phyloP scores from a whole-genome alignment of 2,797 vertebrate species.

The Knipowitschia caucasica region DNA sequence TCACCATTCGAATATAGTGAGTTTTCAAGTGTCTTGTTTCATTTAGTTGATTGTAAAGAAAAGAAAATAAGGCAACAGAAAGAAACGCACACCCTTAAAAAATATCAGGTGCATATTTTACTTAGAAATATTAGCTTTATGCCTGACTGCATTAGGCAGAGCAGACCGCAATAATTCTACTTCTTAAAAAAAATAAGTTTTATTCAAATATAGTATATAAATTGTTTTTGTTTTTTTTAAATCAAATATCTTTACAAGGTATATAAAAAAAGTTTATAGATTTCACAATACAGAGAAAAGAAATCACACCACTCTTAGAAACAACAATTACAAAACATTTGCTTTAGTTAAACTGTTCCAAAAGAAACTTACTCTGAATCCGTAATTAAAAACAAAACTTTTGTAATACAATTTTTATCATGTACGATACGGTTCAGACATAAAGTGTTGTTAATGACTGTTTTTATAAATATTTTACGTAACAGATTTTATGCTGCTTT shows the following conservation, averaged over 20 bases:
- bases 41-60: conserved; percentile 30
- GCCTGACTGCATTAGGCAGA: conserved; percentile 10
- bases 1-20: conserved; percentile 12
- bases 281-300: conserved; percentile 2
- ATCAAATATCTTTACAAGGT: conserved; percentile 6
- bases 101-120: conserved; percentile 23
- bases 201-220: conserved; percentile 11
- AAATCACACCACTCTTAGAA: too few species aligned
- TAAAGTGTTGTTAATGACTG: conserved; percentile 56
- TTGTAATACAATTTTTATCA: conserved; percentile 50
- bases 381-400: conserved; percentile 28
- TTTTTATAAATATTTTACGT: conserved; percentile 69
- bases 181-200: conserved; percentile 10
- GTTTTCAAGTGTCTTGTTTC: conserved; percentile 47
- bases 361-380: conserved; percentile 9
- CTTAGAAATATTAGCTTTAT: conserved; percentile 19
- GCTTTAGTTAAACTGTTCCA: not conserved
- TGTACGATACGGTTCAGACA: conserved; percentile 43
- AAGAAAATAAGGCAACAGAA: conserved; percentile 19
- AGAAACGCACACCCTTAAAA: conserved; percentile 13
- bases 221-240: conserved; percentile 1
- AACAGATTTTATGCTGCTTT: conserved; percentile 67
- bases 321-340: not conserved
- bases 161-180: conserved; percentile 26
- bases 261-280: conserved; percentile 9